Evolutionary conservation across 2,888 invertebrate genomes (phyloP).

Genomic region (Thumatha senex): DNA sequence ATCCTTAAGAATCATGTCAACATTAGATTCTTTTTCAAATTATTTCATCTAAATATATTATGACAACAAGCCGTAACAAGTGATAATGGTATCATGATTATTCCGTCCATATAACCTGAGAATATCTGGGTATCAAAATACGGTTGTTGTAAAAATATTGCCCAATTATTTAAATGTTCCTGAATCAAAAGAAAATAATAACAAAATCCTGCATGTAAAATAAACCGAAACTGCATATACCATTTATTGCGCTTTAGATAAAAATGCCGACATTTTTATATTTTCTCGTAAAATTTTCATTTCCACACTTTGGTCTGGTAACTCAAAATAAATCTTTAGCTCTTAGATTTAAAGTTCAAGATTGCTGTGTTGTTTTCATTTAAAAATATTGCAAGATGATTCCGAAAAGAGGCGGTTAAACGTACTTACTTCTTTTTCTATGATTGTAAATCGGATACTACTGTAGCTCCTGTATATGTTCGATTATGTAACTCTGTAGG

Average conservation of each 20-base stretch:
- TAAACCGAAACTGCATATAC: conserved; percentile 52
- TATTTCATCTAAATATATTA: too few species aligned
- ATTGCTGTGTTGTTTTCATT: conserved; percentile 10
- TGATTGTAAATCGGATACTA: too few species aligned
- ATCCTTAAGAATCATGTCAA: too few species aligned
- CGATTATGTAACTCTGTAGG: too few species aligned
- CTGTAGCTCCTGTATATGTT: too few species aligned
- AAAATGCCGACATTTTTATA: conserved; percentile 51
- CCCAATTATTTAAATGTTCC: conserved; percentile 12
- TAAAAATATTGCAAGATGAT: conserved; percentile 41
- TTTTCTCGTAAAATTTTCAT: conserved; percentile 48
- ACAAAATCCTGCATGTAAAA: conserved; percentile 39
- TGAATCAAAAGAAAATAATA: conserved; percentile 33
- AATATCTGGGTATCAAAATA: background rate
- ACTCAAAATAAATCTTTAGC: conserved; percentile 25
- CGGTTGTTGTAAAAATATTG: conserved; percentile 9
- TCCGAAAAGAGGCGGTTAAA: conserved; percentile 33
- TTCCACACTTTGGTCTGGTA: conserved; percentile 30
- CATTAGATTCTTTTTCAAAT: too few species aligned
- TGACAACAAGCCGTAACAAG: too few species aligned
- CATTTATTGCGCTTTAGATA: conserved; percentile 58
- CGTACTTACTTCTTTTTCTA: conserved; percentile 8
- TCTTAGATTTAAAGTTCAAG: conserved; percentile 19
- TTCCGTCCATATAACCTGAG: conserved; percentile 1
- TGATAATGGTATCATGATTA: conserved; percentile 7